Conservation (phyloP, 2,113 vertebrate genomes). For the Microcebus jonahi region DNA sequence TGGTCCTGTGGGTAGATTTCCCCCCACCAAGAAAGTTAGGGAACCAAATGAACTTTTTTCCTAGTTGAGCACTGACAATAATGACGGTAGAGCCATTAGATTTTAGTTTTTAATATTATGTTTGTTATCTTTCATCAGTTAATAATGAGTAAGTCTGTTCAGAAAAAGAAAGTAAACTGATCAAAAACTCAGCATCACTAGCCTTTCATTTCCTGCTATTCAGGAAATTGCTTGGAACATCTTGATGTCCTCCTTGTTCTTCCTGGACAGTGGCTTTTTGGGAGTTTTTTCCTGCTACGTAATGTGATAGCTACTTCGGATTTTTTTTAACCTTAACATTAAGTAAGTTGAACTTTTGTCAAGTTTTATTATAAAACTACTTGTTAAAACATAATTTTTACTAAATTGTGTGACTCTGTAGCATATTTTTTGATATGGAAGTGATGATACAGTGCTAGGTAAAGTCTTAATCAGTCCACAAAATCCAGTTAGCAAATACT, state of each 20-base stretch:
- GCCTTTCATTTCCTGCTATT: slow-evolving; percentile 95
- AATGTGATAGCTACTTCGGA: slow-evolving; percentile 50
- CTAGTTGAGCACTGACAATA: slow-evolving; percentile 67
- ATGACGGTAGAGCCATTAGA: slow-evolving; percentile 66
- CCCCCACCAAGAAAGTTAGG: slow-evolving; percentile 52
- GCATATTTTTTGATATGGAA: slow-evolving; percentile 35
- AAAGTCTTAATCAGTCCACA: slow-evolving; percentile 22
- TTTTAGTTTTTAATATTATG: slow-evolving; percentile 82
- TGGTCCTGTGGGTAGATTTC: slow-evolving; percentile 49
- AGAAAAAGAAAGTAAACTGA: slow-evolving; percentile 68
- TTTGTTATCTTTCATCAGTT: slow-evolving; percentile 88
- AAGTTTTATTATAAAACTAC: slow-evolving; percentile 60
- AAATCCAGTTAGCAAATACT: background rate
- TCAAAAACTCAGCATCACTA: slow-evolving; percentile 73
- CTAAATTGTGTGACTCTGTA: background rate
- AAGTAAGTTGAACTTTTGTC: slow-evolving; percentile 63
- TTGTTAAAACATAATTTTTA: slow-evolving; percentile 58
- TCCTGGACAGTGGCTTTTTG: slow-evolving; percentile 55
- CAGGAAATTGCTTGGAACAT: slow-evolving; percentile 93
- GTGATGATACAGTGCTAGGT: background rate
- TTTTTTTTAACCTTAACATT: slow-evolving; percentile 51
- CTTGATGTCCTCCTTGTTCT: slow-evolving; percentile 82
- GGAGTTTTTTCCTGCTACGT: background rate
- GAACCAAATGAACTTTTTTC: slow-evolving; percentile 62
- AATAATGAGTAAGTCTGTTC: slow-evolving; percentile 84